A percentile compares a stretch with the other conserved stretches of the same genome.
phyloP scores from a whole-genome alignment of 2,113 vertebrate genomes.

The Anguilla japonica region DNA sequence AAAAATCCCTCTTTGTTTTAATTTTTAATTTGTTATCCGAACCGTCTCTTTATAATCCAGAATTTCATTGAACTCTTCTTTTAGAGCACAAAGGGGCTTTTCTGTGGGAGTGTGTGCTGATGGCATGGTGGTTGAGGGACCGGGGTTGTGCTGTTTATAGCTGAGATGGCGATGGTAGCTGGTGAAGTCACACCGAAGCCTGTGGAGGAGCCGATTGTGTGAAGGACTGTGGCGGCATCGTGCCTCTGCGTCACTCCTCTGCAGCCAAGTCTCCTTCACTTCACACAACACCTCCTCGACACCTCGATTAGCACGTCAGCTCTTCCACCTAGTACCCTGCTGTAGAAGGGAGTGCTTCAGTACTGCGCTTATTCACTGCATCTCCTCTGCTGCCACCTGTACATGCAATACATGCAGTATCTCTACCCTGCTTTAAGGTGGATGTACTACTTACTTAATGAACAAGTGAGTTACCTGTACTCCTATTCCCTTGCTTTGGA shows the following conservation, averaged over 20 bases:
- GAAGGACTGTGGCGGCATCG: background rate
- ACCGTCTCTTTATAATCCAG: background rate
- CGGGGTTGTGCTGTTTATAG: background rate
- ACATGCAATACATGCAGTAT: background rate
- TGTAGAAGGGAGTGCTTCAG: background rate
- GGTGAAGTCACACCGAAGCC: background rate
- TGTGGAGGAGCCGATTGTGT: background rate
- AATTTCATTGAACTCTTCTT: background rate
- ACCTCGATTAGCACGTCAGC: background rate
- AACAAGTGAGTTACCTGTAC: background rate
- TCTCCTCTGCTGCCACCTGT: background rate
- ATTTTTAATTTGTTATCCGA: conserved; percentile 7
- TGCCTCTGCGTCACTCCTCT: background rate
- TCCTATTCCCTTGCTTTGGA: background rate
- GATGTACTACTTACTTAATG: background rate
- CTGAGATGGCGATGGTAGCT: background rate
- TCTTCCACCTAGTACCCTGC: background rate
- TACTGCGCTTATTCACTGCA: background rate
- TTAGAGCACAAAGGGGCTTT: conserved; percentile 2
- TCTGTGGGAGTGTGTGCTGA: background rate
- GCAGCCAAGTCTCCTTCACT: background rate
- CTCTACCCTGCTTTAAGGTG: background rate
- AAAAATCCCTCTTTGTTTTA: conserved; percentile 17
- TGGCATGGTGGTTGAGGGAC: background rate
- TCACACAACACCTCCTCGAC: background rate